These are phyloP conservation scores for Chloroceryle inda DNA, from an alignment of 2,797 vertebrate genomes.

Conservation along the genomic window DNA sequence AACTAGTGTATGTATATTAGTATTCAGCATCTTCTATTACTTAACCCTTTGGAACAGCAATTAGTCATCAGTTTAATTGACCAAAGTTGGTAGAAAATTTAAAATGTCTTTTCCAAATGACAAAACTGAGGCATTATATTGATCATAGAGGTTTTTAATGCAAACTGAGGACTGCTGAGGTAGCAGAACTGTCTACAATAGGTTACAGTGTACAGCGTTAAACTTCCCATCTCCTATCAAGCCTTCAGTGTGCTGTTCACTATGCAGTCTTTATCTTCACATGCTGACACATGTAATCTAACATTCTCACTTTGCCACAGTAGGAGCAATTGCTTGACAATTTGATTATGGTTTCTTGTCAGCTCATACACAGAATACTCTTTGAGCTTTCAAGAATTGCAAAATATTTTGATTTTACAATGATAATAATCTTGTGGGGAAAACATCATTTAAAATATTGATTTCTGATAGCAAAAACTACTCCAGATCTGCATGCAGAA, in stretches of 20 bases:
- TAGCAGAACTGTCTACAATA: conserved; percentile 55
- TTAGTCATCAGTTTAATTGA: conserved; percentile 65
- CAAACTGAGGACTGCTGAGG: conserved; percentile 71
- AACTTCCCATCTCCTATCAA: conserved; percentile 64
- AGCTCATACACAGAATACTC: conserved; percentile 73
- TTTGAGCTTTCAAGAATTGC: conserved; percentile 74
- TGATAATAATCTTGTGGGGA: conserved; percentile 68
- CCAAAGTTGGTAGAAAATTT: conserved; percentile 30
- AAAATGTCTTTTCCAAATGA: conserved; percentile 52
- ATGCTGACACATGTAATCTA: conserved; percentile 81
- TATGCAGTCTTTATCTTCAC: conserved; percentile 73
- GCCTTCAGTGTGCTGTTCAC: conserved; percentile 68
- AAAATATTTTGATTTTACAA: conserved; percentile 83
- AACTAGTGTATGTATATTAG: neutral
- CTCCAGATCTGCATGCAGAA: conserved; percentile 50
- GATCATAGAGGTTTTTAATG: conserved; percentile 74
- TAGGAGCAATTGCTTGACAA: conserved; percentile 79
- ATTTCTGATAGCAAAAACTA: conserved; percentile 72
- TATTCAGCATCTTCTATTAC: conserved; percentile 24
- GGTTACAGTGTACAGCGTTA: conserved; percentile 50
- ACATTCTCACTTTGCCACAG: conserved; percentile 78
- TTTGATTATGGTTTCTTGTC: conserved; percentile 82
- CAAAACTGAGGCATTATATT: conserved; percentile 72
- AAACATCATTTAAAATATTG: conserved; percentile 73
- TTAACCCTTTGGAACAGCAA: conserved; percentile 67